These are phyloP conservation scores for Sminthurinus signatus DNA, from an alignment of 1,140 invertebrate species.

Conservation along the genomic window DNA sequence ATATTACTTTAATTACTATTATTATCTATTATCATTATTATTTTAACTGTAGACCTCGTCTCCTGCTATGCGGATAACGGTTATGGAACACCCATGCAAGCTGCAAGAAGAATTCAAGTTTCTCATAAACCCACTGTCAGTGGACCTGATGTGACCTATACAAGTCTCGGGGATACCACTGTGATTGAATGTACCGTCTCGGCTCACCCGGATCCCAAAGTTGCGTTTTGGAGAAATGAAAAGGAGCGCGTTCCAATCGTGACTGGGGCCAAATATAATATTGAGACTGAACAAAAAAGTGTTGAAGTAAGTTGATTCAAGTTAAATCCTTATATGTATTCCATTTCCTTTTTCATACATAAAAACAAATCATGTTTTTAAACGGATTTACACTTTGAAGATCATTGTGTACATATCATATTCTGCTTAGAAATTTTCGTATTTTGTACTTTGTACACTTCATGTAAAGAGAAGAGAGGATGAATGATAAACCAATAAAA, in stretches of 20 bases:
- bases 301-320: neutral
- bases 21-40: too few relatives aligned
- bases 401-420: too few relatives aligned
- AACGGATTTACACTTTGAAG: too few relatives aligned
- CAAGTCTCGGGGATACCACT: conserved; percentile 61
- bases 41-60: too few relatives aligned
- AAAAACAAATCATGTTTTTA: too few relatives aligned
- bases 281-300: conserved; percentile 10
- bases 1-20: too few relatives aligned
- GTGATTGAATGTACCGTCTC: conserved; percentile 66
- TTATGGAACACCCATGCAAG: conserved; percentile 73
- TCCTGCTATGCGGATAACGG: conserved; percentile 79
- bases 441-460: too few relatives aligned
- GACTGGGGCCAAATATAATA: conserved; percentile 10
- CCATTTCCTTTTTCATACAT: neutral
- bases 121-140: conserved; percentile 70
- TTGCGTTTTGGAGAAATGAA: conserved; percentile 63
- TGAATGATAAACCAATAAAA: too few relatives aligned
- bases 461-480: too few relatives aligned
- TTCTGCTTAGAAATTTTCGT: too few relatives aligned
- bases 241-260: conserved; percentile 51
- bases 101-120: conserved; percentile 64
- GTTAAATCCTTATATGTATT: neutral
- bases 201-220: conserved; percentile 66
- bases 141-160: conserved; percentile 65